Evolutionary conservation across 2,113 vertebrate genomes (phyloP).

Genomic region (Nyctereutes procyonoides): DNA sequence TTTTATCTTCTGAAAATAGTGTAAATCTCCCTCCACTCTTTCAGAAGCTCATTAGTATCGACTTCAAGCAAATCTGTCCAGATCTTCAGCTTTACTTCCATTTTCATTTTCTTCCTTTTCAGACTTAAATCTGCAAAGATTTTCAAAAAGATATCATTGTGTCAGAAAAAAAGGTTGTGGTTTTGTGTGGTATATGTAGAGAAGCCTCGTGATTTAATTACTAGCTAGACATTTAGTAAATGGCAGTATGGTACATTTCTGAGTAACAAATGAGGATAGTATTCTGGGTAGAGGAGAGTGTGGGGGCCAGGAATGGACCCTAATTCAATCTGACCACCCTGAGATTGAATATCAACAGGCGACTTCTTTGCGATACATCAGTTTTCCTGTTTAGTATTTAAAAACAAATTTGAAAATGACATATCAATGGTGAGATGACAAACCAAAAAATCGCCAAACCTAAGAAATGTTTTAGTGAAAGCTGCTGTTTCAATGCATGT

Average conservation of each 20-base stretch:
- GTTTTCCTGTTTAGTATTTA: background rate
- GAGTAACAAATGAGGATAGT: background rate
- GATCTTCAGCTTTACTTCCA: background rate
- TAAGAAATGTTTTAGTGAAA: background rate
- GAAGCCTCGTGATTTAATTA: background rate
- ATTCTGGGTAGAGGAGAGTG: fast-evolving
- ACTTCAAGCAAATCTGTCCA: background rate
- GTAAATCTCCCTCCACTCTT: background rate
- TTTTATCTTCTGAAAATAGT: background rate
- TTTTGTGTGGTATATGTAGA: background rate
- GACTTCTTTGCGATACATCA: background rate
- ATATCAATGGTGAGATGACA: background rate
- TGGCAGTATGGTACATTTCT: background rate
- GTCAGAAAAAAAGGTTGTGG: background rate
- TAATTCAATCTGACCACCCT: background rate
- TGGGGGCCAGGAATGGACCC: background rate
- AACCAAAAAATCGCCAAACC: background rate
- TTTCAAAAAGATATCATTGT: background rate
- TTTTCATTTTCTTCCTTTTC: background rate
- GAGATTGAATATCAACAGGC: background rate
- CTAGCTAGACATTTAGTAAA: background rate
- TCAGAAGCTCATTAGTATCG: background rate
- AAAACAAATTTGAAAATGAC: background rate
- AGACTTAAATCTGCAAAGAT: background rate
- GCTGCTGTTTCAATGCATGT: background rate